These are phyloP conservation scores for Caenorhabditis macrosperma DNA, from an alignment of 2,888 invertebrate species.

Conservation along the genomic window DNA sequence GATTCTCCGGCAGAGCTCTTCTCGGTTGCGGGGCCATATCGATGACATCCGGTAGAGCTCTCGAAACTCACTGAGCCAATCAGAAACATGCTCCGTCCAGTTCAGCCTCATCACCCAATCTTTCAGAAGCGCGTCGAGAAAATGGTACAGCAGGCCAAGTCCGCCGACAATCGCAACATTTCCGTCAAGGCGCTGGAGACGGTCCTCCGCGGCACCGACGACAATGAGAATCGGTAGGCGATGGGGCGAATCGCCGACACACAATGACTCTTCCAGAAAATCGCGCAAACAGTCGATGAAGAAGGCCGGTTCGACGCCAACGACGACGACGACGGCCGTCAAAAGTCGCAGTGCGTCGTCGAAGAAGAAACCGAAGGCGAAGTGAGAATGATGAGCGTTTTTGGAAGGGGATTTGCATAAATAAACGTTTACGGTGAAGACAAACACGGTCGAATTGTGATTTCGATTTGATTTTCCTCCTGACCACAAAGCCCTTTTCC, in stretches of 20 bases:
- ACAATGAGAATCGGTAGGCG: constrained; percentile 45
- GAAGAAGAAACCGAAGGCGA: constrained; percentile 43
- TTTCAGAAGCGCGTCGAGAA: constrained; percentile 66
- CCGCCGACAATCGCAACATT: constrained; percentile 59
- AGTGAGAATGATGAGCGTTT: neutral
- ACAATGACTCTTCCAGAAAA: constrained; percentile 44
- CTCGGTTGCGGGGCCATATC: too few relatives aligned
- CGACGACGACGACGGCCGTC: constrained; percentile 3
- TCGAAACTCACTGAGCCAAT: neutral
- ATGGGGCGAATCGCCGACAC: neutral
- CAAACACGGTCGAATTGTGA: neutral
- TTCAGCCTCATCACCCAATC: too few relatives aligned
- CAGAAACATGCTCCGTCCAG: too few relatives aligned
- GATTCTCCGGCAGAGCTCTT: too few relatives aligned
- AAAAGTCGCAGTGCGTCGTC: constrained; percentile 50
- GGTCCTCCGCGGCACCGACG: constrained; percentile 45
- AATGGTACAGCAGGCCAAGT: constrained; percentile 59
- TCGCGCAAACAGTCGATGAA: constrained; percentile 57
- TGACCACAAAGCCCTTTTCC: neutral
- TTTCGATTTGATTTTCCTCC: neutral
- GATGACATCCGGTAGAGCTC: too few relatives aligned
- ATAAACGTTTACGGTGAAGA: constrained; percentile 20
- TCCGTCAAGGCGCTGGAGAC: constrained; percentile 66
- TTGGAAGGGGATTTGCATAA: constrained; percentile 47
- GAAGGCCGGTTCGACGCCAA: constrained; percentile 35